Base-by-base conservation (phyloP, 2,113 vertebrate genomes). In the Cervus canadensis region DNA sequence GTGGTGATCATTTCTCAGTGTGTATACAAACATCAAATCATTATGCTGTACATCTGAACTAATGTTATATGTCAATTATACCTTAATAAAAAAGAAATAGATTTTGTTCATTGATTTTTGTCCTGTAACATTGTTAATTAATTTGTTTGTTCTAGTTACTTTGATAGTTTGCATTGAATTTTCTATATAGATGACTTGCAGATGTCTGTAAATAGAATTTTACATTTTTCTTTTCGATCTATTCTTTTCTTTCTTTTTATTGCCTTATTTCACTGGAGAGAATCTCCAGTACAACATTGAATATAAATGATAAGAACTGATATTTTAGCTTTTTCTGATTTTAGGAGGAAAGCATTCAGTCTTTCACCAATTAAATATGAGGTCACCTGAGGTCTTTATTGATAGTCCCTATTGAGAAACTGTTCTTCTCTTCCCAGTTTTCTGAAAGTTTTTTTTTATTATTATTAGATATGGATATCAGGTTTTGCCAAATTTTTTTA, bases 401-500 rank as follows among this genome's bases (percentile, higher is more conserved):
- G n/a, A 26, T 74, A 50, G 40, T 43, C 52, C 82, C 28, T 93
- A 40, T 33, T 64, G 36, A 40, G 78, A 85, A 57, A 67, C 6
- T 64, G 60, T 25, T 83, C 11, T 64, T 82, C 16, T 85, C 85
- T 36, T 93, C 6, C 21, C 76, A 64, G 79, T 52, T 92, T 85
- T 84, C 48, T 57, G 25, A 28, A 83, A 76, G n/a, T 6, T 89
- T 88, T 82, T 79, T 9, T 17, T 30, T 15, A 19, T n/a, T 67
- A 10, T 36, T 21, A 36, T 60, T 48, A 96, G 19, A 5, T 62
- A 78, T 71, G 30, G 30, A 56, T 91, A 17, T 82, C 79, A 52
- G 26, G 25, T 95, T 93, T 91, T 96, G 45, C 67, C 30, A 97
- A 87, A 76, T 87, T 64, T 81, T 96, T 96, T 92, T 67, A 54